Conservation (phyloP, 1,140 invertebrate species). For the Drepana arcuata region DNA sequence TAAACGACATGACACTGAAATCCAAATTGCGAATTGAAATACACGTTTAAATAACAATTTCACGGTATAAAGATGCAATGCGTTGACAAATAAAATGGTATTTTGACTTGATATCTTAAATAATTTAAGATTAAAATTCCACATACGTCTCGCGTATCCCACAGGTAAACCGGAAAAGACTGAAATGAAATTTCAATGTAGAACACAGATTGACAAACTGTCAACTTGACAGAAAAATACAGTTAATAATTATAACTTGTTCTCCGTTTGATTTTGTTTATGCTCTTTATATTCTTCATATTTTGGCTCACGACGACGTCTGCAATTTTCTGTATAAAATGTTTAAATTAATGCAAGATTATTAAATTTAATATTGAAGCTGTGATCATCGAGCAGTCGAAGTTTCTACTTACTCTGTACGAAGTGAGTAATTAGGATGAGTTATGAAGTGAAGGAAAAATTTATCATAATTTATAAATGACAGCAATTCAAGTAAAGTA, state of each 20-base stretch:
- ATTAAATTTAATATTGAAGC: no score
- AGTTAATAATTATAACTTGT: background rate
- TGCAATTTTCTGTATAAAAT: no score
- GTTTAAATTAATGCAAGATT: no score
- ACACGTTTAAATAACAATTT: constrained; percentile 3
- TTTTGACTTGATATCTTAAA: constrained; percentile 22
- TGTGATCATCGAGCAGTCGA: no score
- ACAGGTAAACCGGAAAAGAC: constrained; percentile 57
- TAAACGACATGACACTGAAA: constrained; percentile 36
- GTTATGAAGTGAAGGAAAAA: no score
- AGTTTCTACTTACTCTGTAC: no score
- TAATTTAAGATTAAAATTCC: constrained; percentile 27
- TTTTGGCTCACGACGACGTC: no score
- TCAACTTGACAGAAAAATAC: background rate
- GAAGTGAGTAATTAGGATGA: no score
- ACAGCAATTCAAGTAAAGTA: no score
- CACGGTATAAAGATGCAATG: constrained; percentile 1
- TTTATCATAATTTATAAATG: no score
- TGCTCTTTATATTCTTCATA: no score
- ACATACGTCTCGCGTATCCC: constrained; percentile 59
- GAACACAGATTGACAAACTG: background rate
- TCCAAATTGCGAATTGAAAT: constrained; percentile 7
- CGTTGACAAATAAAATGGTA: no score
- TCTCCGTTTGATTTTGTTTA: background rate
- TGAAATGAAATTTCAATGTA: constrained; percentile 5